Evolutionary conservation across 2,797 vertebrate species (phyloP).

Genomic region (Selene dorsalis): DNA sequence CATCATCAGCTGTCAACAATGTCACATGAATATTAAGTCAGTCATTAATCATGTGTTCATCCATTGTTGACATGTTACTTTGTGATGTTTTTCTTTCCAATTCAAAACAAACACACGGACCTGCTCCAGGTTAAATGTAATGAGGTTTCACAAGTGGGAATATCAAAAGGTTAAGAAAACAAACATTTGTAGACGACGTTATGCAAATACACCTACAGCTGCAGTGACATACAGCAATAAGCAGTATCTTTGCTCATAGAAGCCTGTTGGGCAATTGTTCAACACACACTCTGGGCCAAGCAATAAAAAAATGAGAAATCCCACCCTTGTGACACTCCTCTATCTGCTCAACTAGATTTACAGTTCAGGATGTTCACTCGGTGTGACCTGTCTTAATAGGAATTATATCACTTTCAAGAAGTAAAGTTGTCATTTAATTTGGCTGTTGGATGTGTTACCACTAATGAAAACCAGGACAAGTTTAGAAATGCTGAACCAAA

Average conservation of each 20-base stretch:
- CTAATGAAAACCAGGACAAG: neutral
- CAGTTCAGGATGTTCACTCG: slow-evolving; percentile 2
- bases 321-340: neutral
- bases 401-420: neutral
- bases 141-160: neutral
- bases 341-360: slow-evolving; percentile 10
- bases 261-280: neutral
- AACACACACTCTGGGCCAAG: slow-evolving; percentile 4
- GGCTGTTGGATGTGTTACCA: neutral
- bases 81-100: neutral
- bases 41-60: slow-evolving; percentile 18
- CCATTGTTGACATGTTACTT: slow-evolving; percentile 3
- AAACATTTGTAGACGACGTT: neutral
- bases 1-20: slow-evolving; percentile 13
- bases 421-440: slow-evolving; percentile 13
- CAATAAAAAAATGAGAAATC: neutral
- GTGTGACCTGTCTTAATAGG: neutral
- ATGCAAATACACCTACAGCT: neutral
- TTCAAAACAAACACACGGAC: neutral
- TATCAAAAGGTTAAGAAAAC: neutral
- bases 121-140: neutral
- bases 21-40: slow-evolving; percentile 21
- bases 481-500: neutral
- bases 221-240: neutral
- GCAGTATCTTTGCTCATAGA: neutral